These are phyloP conservation scores for Leucophora obtusa DNA, from an alignment of 2,888 invertebrate genomes.

Conservation along the genomic window DNA sequence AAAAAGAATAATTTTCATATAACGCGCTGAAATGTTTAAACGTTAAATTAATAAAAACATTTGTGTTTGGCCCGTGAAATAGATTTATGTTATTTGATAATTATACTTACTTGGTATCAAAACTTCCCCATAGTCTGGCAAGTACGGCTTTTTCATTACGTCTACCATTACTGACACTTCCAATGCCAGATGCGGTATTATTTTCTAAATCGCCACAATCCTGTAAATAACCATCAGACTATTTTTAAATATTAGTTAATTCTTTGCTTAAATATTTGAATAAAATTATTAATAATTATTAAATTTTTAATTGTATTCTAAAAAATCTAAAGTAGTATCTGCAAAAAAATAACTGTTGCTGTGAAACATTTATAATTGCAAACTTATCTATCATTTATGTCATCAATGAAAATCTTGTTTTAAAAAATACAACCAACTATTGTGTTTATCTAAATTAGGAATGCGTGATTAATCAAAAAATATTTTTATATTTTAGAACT, in stretches of 20 bases:
- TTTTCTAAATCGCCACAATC: slow-evolving; percentile 72
- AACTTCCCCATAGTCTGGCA: slow-evolving; percentile 91
- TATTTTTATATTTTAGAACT: not conserved
- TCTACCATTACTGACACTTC: slow-evolving; percentile 67
- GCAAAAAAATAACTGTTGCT: not conserved
- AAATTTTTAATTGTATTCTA: not conserved
- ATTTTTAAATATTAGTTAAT: slow-evolving; percentile 68
- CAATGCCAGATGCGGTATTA: slow-evolving; percentile 68
- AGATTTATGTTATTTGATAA: not conserved
- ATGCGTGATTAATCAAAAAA: not conserved
- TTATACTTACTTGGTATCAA: slow-evolving; percentile 84
- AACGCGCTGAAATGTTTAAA: too few species aligned
- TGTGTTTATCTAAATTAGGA: slow-evolving; percentile 33
- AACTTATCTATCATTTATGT: not conserved
- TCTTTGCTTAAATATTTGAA: slow-evolving; percentile 32
- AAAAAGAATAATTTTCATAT: too few species aligned
- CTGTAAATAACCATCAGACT: slow-evolving; percentile 77
- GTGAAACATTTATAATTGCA: not conserved
- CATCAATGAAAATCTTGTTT: slow-evolving; percentile 3
- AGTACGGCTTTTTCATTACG: slow-evolving; percentile 88
- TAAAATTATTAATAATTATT: not conserved
- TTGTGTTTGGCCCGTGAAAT: too few species aligned
- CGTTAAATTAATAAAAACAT: too few species aligned
- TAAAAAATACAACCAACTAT: slow-evolving; percentile 49
- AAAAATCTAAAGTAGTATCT: not conserved